Base-by-base conservation (phyloP, 2,888 invertebrate species). In the Drosophila robusta region DNA sequence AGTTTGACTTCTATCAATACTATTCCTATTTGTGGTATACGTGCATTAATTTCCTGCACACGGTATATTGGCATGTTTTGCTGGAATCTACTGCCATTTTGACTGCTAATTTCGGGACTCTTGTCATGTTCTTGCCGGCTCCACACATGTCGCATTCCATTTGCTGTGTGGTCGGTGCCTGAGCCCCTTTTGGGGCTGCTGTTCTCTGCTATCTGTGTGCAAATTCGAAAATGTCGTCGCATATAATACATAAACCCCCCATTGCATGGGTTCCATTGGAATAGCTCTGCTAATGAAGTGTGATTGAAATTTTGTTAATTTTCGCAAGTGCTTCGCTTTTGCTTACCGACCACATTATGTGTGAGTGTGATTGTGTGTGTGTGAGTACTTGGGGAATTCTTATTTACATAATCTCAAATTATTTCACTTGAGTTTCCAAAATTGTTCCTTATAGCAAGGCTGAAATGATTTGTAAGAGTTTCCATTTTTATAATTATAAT, bases 251-350 rank as follows among this genome's bases (percentile, higher is more conserved):
- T 16, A 18, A 29, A 12, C 12, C 26, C 46, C 11, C 9, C 36
- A 14, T 46, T 55, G 42, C 16, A 24, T 62, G 52, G 49, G 41
- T 44, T 51, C 72, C 67, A 76, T 78, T 68, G 68, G 84, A 82
- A 87, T 80, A 80, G 70, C 82, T 68, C 55, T 83, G 80, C 83
- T 89, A 89, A 89, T 89, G 89, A 89, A 89, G 89, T 89, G 89
- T 81, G 83, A 89, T 87, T 89, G 87, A 85, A 86, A 89, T 89
- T 89, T 89, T 87, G 89, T 89, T 89, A 87, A 88, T 88, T 84
- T 88, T 75, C 78, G 63, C 74, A 83, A 89, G 89, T 89, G 73
- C 70, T 75, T 75, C 65, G 49, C 51, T 66, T 63, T 44, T 65
- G 50, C 57, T 62, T 66, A 24, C 51, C 36, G 54, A 41, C 9